A percentile compares a stretch with the other conserved stretches of the same genome.
These are phyloP conservation scores for Falco concolor DNA, from an alignment of 2,797 vertebrate species.

Conservation along the genomic window DNA sequence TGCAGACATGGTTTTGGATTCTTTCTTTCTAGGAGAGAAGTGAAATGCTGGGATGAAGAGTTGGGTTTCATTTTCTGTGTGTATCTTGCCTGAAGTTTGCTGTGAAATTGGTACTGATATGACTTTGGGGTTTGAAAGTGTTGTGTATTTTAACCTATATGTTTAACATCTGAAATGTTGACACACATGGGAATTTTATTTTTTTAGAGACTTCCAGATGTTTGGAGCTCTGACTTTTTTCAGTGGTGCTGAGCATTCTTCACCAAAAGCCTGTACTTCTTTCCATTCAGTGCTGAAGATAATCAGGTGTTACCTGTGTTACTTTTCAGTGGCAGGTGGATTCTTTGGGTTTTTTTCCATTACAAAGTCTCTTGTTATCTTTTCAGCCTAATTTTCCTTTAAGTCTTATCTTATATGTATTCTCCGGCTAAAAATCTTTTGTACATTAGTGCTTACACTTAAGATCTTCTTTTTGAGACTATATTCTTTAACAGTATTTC, in stretches of 20 bases:
- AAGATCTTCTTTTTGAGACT: not conserved
- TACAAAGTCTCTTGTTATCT: not conserved
- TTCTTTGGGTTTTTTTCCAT: not conserved
- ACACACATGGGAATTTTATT: rapidly evolving
- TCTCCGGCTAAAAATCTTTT: not conserved
- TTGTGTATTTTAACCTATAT: not conserved
- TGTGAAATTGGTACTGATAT: not conserved
- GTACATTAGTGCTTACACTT: not conserved
- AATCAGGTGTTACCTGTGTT: not conserved
- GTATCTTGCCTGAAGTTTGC: not conserved
- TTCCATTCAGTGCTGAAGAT: not conserved
- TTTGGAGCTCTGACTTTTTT: not conserved
- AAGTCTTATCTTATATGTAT: not conserved
- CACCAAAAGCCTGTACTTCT: not conserved
- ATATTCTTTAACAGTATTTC: not conserved
- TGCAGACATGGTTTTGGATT: not conserved
- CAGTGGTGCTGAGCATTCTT: not conserved
- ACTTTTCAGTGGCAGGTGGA: not conserved
- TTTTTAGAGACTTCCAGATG: not conserved
- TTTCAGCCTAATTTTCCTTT: not conserved
- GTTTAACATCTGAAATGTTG: not conserved
- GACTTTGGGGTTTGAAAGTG: not conserved
- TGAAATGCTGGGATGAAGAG: not conserved
- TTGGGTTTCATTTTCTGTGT: not conserved
- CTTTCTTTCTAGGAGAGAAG: not conserved